Conservation (phyloP, 1,140 invertebrate species). For the Chionoecetes opilio region DNA sequence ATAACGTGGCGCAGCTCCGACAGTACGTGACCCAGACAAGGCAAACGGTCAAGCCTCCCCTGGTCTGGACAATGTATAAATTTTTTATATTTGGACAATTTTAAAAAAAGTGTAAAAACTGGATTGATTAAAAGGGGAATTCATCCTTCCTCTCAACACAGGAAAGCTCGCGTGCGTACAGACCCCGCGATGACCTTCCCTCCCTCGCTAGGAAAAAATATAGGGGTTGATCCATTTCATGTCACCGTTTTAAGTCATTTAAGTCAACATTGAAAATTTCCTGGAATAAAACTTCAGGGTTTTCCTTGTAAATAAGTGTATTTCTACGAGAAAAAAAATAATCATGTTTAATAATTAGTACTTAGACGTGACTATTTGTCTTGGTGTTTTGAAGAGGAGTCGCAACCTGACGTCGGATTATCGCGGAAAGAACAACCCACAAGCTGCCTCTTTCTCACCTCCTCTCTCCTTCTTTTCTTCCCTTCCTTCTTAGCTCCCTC, state of each 20-base stretch:
- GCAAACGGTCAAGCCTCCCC: not conserved
- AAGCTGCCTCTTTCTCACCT: not conserved
- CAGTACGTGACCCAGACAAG: not conserved
- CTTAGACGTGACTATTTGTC: too few relatives aligned
- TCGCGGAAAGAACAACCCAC: not conserved
- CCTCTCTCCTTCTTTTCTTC: not conserved
- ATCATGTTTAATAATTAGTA: too few relatives aligned
- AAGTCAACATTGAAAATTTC: too few relatives aligned
- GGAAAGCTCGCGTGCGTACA: not conserved
- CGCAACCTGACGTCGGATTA: too few relatives aligned
- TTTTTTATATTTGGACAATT: not conserved
- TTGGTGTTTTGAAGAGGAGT: too few relatives aligned
- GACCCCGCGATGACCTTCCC: not conserved
- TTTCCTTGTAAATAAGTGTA: too few relatives aligned
- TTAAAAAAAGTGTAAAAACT: not conserved
- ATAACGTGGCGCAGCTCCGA: too few relatives aligned
- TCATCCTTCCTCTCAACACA: not conserved
- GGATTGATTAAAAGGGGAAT: not conserved
- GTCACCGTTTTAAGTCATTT: too few relatives aligned
- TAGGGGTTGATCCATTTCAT: not conserved
- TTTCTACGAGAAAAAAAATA: too few relatives aligned
- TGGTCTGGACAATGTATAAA: not conserved
- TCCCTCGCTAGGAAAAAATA: not conserved
- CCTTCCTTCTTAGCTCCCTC: not conserved
- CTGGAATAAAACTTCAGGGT: too few relatives aligned